Evolutionary conservation across 2,797 vertebrate genomes (phyloP).

Genomic region (Leuciscus waleckii): DNA sequence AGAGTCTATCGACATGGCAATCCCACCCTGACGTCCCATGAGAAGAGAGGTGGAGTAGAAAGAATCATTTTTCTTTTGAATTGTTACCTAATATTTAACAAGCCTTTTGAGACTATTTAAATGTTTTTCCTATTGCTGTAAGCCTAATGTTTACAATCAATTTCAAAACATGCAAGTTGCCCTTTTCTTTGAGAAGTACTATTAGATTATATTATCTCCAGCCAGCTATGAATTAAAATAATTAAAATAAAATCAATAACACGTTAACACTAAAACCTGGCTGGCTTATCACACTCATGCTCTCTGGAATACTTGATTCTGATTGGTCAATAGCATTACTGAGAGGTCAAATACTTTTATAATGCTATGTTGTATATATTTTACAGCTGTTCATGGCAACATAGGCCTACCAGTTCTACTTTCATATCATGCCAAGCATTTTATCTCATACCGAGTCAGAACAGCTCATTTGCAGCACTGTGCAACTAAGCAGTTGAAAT

Average conservation of each 20-base stretch:
- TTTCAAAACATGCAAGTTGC: not conserved
- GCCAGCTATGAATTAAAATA: not conserved
- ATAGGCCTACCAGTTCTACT: not conserved
- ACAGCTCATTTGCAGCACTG: not conserved
- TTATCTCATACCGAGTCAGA: not conserved
- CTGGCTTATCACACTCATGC: not conserved
- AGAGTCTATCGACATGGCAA: not conserved
- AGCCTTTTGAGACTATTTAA: slow-evolving; percentile 12
- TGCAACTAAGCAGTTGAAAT: not conserved
- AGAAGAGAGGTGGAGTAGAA: slow-evolving; percentile 17
- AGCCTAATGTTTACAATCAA: not conserved
- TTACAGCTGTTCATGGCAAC: not conserved
- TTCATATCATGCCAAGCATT: not conserved
- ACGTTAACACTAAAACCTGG: not conserved
- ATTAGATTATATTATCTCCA: not conserved
- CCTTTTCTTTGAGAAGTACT: not conserved
- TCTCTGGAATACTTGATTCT: not conserved
- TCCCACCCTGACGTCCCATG: slow-evolving; percentile 17
- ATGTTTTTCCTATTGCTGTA: slow-evolving; percentile 5
- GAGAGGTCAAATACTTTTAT: not conserved
- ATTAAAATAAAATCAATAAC: too few relatives aligned
- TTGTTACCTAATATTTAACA: slow-evolving; percentile 15
- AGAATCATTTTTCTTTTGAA: not conserved
- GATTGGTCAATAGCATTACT: not conserved
- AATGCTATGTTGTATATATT: not conserved